Base-by-base conservation (phyloP, 2,113 vertebrate species). In the Ptilorrhoa leucosticta region DNA sequence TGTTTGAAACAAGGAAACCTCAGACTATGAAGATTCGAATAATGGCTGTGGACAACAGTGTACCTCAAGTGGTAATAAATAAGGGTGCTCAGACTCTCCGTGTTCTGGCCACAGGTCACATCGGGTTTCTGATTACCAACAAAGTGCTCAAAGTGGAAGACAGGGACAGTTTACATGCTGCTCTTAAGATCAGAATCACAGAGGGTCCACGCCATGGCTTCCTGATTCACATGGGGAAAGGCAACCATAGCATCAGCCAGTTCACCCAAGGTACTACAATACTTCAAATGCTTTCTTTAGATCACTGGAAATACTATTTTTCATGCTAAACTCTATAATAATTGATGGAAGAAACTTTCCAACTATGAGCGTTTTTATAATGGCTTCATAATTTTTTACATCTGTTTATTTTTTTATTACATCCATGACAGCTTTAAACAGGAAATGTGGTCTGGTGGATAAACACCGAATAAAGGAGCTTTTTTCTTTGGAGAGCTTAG, bases 251-350 rank as follows among this genome's bases (percentile, higher is more conserved):
- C 9, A 96, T 99, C 97, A 98, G 87, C 69, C 98, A 98, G 70
- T 99, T 99, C 90, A 99, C 98, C 10, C 99, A 99, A 99, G 99
- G 99, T 99, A 99, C 97, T 81, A 18, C 4, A 77, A 8, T 68
- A n/a, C 6, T 22, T 23, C 10, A 10, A 57, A 7, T 73, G 15
- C 31, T 85, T 89, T 79, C 21, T 81, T 50, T 65, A 56, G 40
- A 42, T 57, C 39, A 50, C n/a, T 82, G 37, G 7, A 77, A 64
- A 61, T 10, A 10, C 37, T 45, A 6, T 81, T 84, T 23, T 72
- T 90, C 4, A 3, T 48, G 40, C 33, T 78, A 57, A 84, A 42
- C 8, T 73, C 50, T 65, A 0, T 70, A 70, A 31, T 60, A 88
- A 48, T 87, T 77, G 42, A 50, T 70, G 15, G 7, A 23, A 66